Evolutionary conservation across 2,113 vertebrate species (phyloP), one percentile per base, ranked within the genome.

Genomic region (Campylomormyrus tamandua): DNA sequence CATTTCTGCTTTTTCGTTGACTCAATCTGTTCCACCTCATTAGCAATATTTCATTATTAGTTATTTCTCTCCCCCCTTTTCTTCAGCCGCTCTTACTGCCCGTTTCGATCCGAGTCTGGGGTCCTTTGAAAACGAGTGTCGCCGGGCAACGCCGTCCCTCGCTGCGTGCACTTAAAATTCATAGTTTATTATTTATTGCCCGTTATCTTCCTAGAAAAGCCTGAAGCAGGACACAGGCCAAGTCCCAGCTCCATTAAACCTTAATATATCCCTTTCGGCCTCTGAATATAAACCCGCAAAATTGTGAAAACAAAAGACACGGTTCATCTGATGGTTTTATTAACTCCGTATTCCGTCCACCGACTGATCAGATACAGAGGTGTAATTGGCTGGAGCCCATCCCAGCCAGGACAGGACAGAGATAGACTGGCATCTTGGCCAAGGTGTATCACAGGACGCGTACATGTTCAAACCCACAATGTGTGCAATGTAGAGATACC

Each of bases 21-120:
- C 15, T 91, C 15, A 52, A n/a, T 84, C 62, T 89, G 62, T 70
- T 35, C 80, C 83, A 13, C 88, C 56, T 62, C 56, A 86, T 52
- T 48, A 50, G 45, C 90, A 87, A 50, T 2, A 49, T 83, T 19
- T 46, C 89, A 84, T 66, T 91, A 62, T 50, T 88, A 15, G 21
- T 42, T n/a, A 45, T 24, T 84, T 24, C 17, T 84, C 17, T 80
- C 5, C 39, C 46, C n/a, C 13, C 42, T 56, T 50, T 4, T 48
- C 42, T 56, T 42, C 46, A n/a, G 2, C 0, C 19, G 35, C 87
- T 10, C n/a, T 17, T 56, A 66, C 19, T 9, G 19, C 10, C 21
- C 24, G 24, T 58, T 87, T 27, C 5, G 35, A 24, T 8, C 4
- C 3, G 90, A 15, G 2, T 24, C 19, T 48, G 77, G 27, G 15